phyloP scores from a whole-genome alignment of 23 tunicate genomes.

The Ciona savignyi region DNA sequence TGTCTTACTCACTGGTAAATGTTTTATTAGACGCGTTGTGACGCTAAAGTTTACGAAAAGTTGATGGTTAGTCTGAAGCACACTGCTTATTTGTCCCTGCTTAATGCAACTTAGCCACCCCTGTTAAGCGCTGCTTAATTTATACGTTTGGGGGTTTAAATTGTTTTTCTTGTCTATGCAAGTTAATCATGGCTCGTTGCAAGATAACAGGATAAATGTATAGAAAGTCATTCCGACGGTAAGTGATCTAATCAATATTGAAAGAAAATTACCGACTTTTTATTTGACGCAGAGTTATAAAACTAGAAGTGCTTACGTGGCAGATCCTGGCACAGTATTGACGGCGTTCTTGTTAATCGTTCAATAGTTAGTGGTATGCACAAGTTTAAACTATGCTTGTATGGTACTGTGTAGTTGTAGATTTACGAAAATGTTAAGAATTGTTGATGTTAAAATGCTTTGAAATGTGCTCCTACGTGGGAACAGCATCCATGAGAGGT shows the following conservation, averaged over 20 bases:
- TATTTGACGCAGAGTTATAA: constrained; percentile 6
- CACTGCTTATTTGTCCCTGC: too few species aligned
- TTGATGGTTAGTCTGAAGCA: too few species aligned
- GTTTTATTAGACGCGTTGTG: neutral
- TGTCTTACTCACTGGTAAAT: neutral
- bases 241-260: neutral
- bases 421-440: too few species aligned
- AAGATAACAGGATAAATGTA: neutral
- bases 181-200: neutral
- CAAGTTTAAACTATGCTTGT: too few species aligned
- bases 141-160: neutral
- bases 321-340: neutral
- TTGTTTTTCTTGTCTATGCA: neutral
- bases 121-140: too few species aligned
- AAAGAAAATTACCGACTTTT: neutral
- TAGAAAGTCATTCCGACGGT: too few species aligned
- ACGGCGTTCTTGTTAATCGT: neutral
- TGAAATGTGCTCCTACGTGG: too few species aligned
- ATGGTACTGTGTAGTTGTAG: too few species aligned
- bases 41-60: too few species aligned
- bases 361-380: neutral
- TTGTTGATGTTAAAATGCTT: too few species aligned
- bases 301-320: constrained; percentile 2
- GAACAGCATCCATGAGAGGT: too few species aligned
- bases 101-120: too few species aligned